Conservation (phyloP, 2,797 vertebrate species). For the Periophthalmus magnuspinnatus region DNA sequence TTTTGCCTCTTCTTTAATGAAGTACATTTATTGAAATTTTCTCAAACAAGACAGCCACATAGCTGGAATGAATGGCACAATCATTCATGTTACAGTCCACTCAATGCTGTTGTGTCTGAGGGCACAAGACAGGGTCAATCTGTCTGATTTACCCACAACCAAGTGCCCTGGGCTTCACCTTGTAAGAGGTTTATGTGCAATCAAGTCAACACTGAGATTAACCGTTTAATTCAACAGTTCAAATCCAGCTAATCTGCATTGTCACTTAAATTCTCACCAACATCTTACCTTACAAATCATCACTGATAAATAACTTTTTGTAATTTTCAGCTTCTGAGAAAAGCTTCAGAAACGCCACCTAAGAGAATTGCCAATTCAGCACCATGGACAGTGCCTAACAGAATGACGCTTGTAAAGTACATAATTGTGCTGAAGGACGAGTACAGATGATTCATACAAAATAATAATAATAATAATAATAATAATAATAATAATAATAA, state of each 20-base stretch:
- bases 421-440: neutral
- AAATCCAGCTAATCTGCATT: constrained; percentile 9
- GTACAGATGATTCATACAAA: neutral
- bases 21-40: neutral
- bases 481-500: no score
- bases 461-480: no score
- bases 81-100: neutral
- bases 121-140: constrained; percentile 44
- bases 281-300: neutral
- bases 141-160: constrained; percentile 25
- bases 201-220: constrained; percentile 70
- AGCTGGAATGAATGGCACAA: neutral
- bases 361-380: constrained; percentile 14
- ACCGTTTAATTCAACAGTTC: constrained; percentile 44
- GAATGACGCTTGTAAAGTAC: neutral
- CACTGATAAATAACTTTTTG: neutral
- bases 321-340: neutral
- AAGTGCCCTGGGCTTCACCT: constrained; percentile 58
- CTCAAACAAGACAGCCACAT: neutral
- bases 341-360: neutral
- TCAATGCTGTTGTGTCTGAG: constrained; percentile 5
- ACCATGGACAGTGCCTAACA: constrained; percentile 33
- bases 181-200: constrained; percentile 70
- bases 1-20: neutral
- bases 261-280: neutral